Conservation (phyloP, 1,140 invertebrate genomes). For the Drosophila watanabei region DNA sequence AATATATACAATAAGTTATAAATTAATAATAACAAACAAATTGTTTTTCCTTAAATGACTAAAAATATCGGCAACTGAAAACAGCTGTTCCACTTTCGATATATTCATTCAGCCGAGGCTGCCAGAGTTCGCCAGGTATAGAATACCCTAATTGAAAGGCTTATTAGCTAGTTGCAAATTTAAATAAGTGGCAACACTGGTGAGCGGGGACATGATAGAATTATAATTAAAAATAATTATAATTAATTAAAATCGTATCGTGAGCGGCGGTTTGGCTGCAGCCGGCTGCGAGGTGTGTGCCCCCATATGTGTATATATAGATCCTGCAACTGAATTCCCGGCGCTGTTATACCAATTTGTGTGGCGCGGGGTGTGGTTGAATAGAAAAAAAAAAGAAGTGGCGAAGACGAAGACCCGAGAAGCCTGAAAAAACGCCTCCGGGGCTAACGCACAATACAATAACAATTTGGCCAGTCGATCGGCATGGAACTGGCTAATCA, state of each 20-base stretch:
- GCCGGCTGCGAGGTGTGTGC: slow-evolving; percentile 37
- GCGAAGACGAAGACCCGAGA: slow-evolving; percentile 18
- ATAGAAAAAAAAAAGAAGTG: slow-evolving; percentile 25
- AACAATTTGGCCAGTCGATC: slow-evolving; percentile 29
- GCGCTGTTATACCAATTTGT: slow-evolving; percentile 6
- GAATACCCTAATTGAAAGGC: neutral
- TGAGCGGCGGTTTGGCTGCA: slow-evolving; percentile 36
- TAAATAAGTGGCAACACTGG: neutral
- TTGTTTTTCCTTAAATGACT: too few relatives aligned
- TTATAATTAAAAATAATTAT: slow-evolving; percentile 11
- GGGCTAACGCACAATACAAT: slow-evolving; percentile 31
- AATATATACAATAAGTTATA: too few relatives aligned
- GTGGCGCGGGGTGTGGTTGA: slow-evolving; percentile 51
- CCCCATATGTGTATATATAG: slow-evolving; percentile 22
- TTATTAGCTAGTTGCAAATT: neutral
- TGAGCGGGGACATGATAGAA: slow-evolving; percentile 9
- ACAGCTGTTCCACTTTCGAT: too few relatives aligned
- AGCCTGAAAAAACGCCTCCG: slow-evolving; percentile 44
- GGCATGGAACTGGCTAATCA: slow-evolving; percentile 54
- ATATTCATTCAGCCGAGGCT: too few relatives aligned
- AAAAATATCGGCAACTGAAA: neutral
- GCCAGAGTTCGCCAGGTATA: neutral
- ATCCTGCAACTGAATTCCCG: neutral
- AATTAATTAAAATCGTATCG: slow-evolving; percentile 9
- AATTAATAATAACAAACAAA: too few relatives aligned